Evolutionary conservation across 2,113 vertebrate species (phyloP), one percentile per base, ranked within the genome.

Genomic region (Lepidothrix coronata): DNA sequence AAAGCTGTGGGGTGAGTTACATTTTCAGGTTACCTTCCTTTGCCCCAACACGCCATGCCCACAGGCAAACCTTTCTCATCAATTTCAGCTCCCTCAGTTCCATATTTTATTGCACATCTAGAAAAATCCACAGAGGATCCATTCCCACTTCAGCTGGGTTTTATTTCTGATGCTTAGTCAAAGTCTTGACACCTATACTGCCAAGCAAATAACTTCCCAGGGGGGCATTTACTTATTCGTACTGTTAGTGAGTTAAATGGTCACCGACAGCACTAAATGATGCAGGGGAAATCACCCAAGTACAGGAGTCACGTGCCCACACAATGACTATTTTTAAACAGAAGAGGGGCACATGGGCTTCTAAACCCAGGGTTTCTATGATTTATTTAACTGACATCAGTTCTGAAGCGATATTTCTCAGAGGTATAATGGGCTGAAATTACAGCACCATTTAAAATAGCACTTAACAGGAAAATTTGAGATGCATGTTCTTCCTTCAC

Each of bases 231-330:
- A 95, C 59, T 96, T 92, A 81, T 88, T 83, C 84, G 75, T 77
- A 55, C 74, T 84, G 67, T 94, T 96, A 95, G 49, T 2, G 8
- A 88, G 55, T 92, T 96, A 92, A 97, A 95, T 79, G 63, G 91
- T 67, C 78, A 93, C 75, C 94, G 92, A 96, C 93, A 96, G 87
- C 71, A 88, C n/a, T 95, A 95, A 96, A 94, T 51, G 65, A 95
- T 93, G 91, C 86, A 92, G 80, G 75, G 74, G 70, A 95, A 96
- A 93, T 94, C 79, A 74, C 51, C 14, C 30, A 65, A 79, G 49
- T 67, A 68, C 46, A 90, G 37, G 55, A 90, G 51, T 59, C 24
- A 2, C 33, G 54, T 67, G 54, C 49, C 49, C 68, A 54, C 49
- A 59, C 28, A 94, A 66, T 55, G 14, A 90, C 46, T 65, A 76